These are phyloP conservation scores for Drosophila yooni DNA, from an alignment of 2,888 invertebrate species.

Conservation along the genomic window DNA sequence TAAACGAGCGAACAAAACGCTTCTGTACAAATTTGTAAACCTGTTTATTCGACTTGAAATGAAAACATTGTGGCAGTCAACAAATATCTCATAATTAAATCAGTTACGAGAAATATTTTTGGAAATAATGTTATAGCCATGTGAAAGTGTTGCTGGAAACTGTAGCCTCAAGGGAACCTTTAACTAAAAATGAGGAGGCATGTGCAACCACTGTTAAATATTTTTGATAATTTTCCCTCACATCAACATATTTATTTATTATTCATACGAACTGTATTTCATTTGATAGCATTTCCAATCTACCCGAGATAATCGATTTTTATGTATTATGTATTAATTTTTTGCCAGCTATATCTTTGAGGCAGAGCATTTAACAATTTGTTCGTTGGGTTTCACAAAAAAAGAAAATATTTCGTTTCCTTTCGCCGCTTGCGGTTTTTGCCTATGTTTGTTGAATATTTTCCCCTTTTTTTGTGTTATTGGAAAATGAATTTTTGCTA, in stretches of 20 bases:
- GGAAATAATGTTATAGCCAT: background rate
- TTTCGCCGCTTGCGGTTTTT: conserved; percentile 55
- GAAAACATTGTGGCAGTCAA: background rate
- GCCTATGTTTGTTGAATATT: conserved; percentile 34
- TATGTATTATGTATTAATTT: conserved; percentile 10
- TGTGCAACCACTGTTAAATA: too few species aligned
- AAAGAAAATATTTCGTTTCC: conserved; percentile 21
- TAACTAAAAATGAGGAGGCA: background rate
- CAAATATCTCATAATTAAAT: background rate
- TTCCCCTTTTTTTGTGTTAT: conserved; percentile 47
- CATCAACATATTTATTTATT: background rate
- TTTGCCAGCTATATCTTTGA: conserved; percentile 13
- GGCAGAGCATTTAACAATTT: conserved; percentile 28
- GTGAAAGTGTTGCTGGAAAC: background rate
- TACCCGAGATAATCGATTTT: background rate
- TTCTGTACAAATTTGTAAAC: background rate
- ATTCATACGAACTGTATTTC: conserved; percentile 1
- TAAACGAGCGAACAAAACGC: background rate
- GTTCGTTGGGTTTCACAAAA: conserved; percentile 8
- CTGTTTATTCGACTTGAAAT: background rate
- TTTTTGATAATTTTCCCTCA: background rate
- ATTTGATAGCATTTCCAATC: background rate
- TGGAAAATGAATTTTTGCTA: conserved; percentile 60
- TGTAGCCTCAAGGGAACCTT: background rate
- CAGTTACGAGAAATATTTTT: background rate